phyloP scores from a whole-genome alignment of 2,888 invertebrate genomes.

The Cantharis lateralis region DNA sequence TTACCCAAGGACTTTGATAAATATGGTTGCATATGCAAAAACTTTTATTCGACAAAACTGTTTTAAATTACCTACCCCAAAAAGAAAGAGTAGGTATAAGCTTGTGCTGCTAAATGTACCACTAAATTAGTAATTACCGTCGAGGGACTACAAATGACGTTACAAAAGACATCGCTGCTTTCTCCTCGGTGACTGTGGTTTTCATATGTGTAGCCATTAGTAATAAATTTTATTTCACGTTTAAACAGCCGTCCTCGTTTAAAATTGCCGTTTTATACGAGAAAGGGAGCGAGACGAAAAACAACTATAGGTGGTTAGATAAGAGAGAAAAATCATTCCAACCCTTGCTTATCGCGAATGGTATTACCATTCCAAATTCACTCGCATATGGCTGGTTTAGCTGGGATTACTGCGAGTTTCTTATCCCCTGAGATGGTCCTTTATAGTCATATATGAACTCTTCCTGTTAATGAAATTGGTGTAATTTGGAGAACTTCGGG shows the following conservation, averaged over 20 bases:
- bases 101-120: slow-evolving; percentile 20
- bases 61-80: neutral
- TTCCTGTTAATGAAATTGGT: slow-evolving; percentile 26
- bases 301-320: neutral
- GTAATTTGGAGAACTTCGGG: slow-evolving; percentile 19
- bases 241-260: slow-evolving; percentile 10
- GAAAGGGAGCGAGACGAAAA: neutral
- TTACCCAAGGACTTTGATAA: neutral
- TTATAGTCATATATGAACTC: slow-evolving; percentile 30
- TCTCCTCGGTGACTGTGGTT: slow-evolving; percentile 35
- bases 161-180: slow-evolving; percentile 39
- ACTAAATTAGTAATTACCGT: slow-evolving; percentile 42
- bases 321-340: slow-evolving; percentile 32
- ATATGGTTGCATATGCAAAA: slow-evolving; percentile 11
- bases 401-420: slow-evolving; percentile 44
- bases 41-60: slow-evolving; percentile 5
- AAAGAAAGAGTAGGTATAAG: neutral
- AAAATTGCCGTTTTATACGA: too few species aligned
- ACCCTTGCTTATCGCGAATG: slow-evolving; percentile 46
- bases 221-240: slow-evolving; percentile 21
- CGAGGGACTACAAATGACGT: slow-evolving; percentile 39
- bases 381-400: slow-evolving; percentile 47
- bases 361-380: slow-evolving; percentile 44
- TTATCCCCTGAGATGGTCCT: slow-evolving; percentile 44
- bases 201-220: slow-evolving; percentile 29